Evolutionary conservation across 2,797 vertebrate species (phyloP).

Genomic region (Echeneis naucrates): DNA sequence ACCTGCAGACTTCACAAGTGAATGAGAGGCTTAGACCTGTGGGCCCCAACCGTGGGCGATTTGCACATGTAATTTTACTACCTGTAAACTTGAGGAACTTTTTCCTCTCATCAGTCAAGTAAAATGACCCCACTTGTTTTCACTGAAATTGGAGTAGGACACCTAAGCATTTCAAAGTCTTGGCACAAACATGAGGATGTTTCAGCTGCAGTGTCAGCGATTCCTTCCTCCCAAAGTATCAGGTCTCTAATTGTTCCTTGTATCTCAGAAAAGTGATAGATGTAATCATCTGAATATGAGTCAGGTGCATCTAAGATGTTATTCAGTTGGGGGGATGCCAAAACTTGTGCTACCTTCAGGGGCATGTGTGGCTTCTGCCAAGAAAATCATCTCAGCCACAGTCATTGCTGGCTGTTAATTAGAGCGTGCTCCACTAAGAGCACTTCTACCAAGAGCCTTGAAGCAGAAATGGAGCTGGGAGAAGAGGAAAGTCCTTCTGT

Average conservation of each 20-base stretch:
- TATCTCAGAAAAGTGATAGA: slow-evolving; percentile 46
- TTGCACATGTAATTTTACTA: slow-evolving; percentile 5
- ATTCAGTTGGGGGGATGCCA: slow-evolving; percentile 62
- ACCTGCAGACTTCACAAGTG: slow-evolving; percentile 60
- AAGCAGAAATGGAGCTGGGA: slow-evolving; percentile 65
- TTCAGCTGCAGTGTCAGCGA: slow-evolving; percentile 35
- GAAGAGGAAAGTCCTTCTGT: slow-evolving; percentile 64
- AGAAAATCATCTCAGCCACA: slow-evolving; percentile 68
- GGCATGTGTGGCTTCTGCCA: slow-evolving; percentile 62
- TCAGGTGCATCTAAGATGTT: slow-evolving; percentile 68
- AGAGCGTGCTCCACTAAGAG: slow-evolving; percentile 73
- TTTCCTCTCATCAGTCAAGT: slow-evolving; percentile 7
- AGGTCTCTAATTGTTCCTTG: slow-evolving; percentile 42
- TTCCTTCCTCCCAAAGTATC: slow-evolving; percentile 44
- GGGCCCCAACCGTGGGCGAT: slow-evolving; percentile 21
- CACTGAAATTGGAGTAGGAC: slow-evolving; percentile 45
- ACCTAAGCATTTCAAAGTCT: slow-evolving; percentile 22
- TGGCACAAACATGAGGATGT: slow-evolving; percentile 31
- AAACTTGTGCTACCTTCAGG: slow-evolving; percentile 57
- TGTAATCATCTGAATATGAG: slow-evolving; percentile 54
- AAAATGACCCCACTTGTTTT: slow-evolving; percentile 40
- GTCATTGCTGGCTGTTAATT: slow-evolving; percentile 78
- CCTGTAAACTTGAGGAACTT: neutral
- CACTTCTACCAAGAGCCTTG: slow-evolving; percentile 64
- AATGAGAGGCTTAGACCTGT: slow-evolving; percentile 44